Evolutionary conservation across 2,797 vertebrate species (phyloP), one percentile per base, ranked within the genome.

Genomic region (Oreortyx pictus): DNA sequence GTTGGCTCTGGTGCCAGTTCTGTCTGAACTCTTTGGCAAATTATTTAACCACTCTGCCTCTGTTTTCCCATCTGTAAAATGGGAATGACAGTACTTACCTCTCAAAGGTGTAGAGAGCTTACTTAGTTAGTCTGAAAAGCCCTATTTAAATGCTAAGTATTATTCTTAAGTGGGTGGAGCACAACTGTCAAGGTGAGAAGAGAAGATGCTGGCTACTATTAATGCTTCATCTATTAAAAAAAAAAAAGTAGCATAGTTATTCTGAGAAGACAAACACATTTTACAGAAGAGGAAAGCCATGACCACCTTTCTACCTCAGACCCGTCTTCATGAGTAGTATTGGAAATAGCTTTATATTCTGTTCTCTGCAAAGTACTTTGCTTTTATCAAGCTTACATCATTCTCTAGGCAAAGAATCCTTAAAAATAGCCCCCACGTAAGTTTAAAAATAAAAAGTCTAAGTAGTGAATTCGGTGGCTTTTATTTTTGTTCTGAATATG

Each of bases 261-360:
- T 97, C 96, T 95, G 95, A 97, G 92, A 97, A 97, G 94, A 92
- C 94, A 95, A 98, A 96, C 79, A 59, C 72, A 97, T 99, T 98
- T 98, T 98, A 95, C 98, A 98, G 98, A 98, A 98, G 98, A 98
- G 98, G 98, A 99, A 99, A 99, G 98, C 99, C 98, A 98, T 98
- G 98, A 98, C 98, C 99, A 98, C 98, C 98, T 99, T 99, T 99
- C 99, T 99, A 99, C 99, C 99, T 99, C 99, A 99, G 98, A 98
- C 97, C 97, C 97, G 97, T 98, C 98, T 97, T 98, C 97, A 98
- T 98, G 96, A 96, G 97, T 98, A 93, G 96, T 94, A 97, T 98
- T 97, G 97, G 94, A 96, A 97, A 97, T 94, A 95, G 97, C 97
- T 97, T 95, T 96, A 96, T 95, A 97, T 97, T 95, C 97, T 97